Percentiles rank a stretch among this genome's conserved stretches.
Evolutionary conservation across 2,113 vertebrate genomes (phyloP).

Genomic region (Ardeotis arabs): DNA sequence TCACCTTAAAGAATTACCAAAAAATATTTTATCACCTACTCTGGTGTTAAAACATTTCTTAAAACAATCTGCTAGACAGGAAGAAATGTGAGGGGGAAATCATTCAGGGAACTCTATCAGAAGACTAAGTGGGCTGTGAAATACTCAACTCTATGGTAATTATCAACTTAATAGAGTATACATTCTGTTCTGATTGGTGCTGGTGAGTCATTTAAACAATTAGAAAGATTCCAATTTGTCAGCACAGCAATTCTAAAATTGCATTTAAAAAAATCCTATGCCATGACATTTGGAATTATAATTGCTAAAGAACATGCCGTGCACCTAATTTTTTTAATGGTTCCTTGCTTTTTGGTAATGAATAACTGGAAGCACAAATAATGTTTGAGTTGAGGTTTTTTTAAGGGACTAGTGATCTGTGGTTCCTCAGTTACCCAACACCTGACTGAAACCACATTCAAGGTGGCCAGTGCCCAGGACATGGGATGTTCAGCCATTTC

Average conservation of each 20-base stretch:
- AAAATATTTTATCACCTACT: constrained; percentile 41
- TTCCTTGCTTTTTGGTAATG: not conserved
- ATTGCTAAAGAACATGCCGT: not conserved
- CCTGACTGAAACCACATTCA: not conserved
- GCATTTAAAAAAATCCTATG: constrained; percentile 38
- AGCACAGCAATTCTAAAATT: constrained; percentile 45
- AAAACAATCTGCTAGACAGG: constrained; percentile 12
- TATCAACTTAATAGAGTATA: constrained; percentile 57
- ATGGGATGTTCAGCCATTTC: not conserved
- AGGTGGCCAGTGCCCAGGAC: not conserved
- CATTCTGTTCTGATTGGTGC: constrained; percentile 45
- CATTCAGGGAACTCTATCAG: constrained; percentile 25
- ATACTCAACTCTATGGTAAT: constrained; percentile 55
- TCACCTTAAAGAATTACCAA: constrained; percentile 23
- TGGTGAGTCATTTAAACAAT: constrained; percentile 57
- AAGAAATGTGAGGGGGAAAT: constrained; percentile 27
- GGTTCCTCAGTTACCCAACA: not conserved
- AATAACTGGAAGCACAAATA: not conserved
- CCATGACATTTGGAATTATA: constrained; percentile 14
- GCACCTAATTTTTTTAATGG: not conserved
- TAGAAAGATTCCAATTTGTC: constrained; percentile 60
- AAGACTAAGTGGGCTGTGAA: constrained; percentile 66
- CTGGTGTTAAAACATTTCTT: constrained; percentile 6
- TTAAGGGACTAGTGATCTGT: not conserved
- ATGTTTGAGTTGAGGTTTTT: not conserved